Conservation (phyloP, 2,113 vertebrate genomes). For the Notiomystis cincta region DNA sequence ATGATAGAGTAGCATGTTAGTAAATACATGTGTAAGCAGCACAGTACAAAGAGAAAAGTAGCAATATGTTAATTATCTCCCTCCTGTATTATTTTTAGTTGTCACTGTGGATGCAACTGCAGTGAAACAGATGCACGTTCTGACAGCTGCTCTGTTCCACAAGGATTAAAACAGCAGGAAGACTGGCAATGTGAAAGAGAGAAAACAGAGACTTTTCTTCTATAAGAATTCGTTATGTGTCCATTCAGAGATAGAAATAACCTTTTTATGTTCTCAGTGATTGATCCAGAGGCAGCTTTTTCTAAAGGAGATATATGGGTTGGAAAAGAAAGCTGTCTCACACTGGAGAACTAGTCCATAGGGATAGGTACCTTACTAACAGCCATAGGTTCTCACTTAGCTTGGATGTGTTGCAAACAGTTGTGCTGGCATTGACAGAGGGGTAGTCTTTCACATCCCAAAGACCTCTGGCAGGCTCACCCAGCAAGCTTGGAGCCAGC, state of each 20-base stretch:
- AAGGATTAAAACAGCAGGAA: conserved; percentile 26
- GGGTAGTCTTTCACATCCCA: background rate
- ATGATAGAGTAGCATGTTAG: conserved; percentile 58
- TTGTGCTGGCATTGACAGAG: background rate
- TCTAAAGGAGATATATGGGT: background rate
- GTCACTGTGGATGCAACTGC: conserved; percentile 37
- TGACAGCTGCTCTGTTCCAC: conserved; percentile 21
- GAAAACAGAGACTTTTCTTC: conserved; percentile 8
- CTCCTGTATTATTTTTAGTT: conserved; percentile 52
- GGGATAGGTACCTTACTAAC: background rate
- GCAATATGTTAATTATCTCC: conserved; percentile 56
- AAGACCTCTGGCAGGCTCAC: background rate
- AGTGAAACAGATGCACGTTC: background rate
- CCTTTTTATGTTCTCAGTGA: background rate
- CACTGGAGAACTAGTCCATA: background rate
- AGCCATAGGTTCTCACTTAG: background rate
- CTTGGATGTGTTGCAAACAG: background rate
- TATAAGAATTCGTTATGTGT: background rate
- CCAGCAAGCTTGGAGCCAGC: background rate
- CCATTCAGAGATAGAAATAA: background rate
- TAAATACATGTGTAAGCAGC: conserved; percentile 65
- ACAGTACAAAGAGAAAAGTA: conserved; percentile 56
- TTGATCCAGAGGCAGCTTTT: background rate
- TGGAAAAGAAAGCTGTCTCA: background rate
- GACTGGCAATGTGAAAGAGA: background rate